phyloP scores from a whole-genome alignment of 2,113 vertebrate genomes.

The Glaucidium brasilianum region DNA sequence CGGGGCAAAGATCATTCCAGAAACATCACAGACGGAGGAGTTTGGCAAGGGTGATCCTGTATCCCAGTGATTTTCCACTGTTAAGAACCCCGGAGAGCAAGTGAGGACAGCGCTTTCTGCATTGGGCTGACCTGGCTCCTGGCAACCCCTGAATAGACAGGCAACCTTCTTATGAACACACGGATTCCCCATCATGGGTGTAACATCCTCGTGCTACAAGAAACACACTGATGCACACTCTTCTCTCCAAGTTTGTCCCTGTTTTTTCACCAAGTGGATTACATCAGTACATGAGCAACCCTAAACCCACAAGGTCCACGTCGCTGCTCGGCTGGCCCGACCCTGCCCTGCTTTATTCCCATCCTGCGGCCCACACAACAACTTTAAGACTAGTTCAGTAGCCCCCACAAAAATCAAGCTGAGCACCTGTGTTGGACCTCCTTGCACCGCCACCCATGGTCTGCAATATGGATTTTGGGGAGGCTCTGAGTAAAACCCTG shows the following conservation, averaged over 20 bases:
- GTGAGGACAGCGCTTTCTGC: neutral
- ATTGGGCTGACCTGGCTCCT: neutral
- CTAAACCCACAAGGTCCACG: fast-evolving
- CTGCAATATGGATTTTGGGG: fast-evolving
- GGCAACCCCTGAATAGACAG: neutral
- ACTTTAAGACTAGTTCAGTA: neutral
- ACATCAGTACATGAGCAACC: neutral
- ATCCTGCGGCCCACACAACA: neutral
- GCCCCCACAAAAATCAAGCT: too few species aligned
- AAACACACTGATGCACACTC: fast-evolving
- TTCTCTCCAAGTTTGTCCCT: neutral
- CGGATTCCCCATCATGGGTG: neutral
- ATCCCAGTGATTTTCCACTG: conserved; percentile 28
- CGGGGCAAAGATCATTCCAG: neutral
- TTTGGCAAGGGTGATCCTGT: neutral
- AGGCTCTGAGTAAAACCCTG: neutral
- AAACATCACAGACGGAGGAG: neutral
- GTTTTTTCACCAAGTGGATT: neutral
- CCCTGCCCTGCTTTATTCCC: neutral
- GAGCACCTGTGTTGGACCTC: neutral
- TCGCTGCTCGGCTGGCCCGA: neutral
- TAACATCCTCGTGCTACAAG: neutral
- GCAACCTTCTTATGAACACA: neutral
- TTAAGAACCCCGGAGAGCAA: neutral
- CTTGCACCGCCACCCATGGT: fast-evolving